Conservation (phyloP, 2,797 vertebrate species). For the Neomorphus geoffroyi region DNA sequence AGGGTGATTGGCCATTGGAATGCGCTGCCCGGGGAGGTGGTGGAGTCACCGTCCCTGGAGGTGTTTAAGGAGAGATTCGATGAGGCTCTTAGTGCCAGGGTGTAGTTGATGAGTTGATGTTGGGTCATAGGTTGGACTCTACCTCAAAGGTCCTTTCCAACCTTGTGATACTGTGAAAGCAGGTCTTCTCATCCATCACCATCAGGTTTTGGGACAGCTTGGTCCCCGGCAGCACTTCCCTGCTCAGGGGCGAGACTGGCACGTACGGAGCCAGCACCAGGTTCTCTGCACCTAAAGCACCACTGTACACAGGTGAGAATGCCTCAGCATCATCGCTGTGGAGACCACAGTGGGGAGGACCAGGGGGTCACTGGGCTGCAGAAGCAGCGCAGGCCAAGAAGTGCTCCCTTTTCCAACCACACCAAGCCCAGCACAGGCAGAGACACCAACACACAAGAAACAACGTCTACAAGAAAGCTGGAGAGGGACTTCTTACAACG, state of each 20-base stretch:
- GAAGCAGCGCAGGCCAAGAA: accelerated
- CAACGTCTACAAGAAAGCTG: too few relatives aligned
- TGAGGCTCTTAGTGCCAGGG: too few relatives aligned
- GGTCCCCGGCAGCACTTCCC: accelerated
- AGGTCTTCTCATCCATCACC: background rate
- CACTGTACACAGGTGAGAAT: too few relatives aligned
- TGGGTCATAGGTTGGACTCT: too few relatives aligned
- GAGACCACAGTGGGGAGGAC: accelerated
- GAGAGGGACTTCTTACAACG: too few relatives aligned
- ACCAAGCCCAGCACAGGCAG: background rate
- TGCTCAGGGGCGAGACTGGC: accelerated
- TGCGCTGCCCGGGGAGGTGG: too few relatives aligned
- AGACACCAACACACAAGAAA: accelerated
- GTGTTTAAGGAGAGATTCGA: too few relatives aligned
- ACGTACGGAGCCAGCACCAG: accelerated
- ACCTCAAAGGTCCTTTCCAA: too few relatives aligned
- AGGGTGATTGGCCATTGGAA: too few relatives aligned
- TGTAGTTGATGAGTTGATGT: too few relatives aligned
- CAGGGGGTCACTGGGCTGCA: accelerated
- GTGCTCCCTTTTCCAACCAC: accelerated
- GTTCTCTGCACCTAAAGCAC: background rate
- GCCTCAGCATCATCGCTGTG: accelerated
- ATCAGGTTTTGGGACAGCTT: accelerated
- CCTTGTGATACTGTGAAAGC: too few relatives aligned
- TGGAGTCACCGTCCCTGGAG: too few relatives aligned